Conservation (phyloP, 1,140 invertebrate species). For the Anagrus nilaparvatae region DNA sequence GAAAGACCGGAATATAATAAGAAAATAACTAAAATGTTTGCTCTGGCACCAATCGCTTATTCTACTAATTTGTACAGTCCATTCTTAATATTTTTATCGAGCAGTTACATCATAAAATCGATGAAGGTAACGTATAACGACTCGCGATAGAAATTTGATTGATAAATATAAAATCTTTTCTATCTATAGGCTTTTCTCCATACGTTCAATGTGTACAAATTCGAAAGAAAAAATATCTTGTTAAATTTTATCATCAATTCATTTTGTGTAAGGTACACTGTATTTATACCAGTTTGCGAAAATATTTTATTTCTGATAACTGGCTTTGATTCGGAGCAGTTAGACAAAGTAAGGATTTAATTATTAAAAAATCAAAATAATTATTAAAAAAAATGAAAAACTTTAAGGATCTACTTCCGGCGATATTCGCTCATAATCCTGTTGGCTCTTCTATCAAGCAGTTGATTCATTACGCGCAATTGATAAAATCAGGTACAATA, state of each 20-base stretch:
- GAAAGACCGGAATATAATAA: constrained; percentile 44
- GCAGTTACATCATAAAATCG: neutral
- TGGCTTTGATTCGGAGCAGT: constrained; percentile 7
- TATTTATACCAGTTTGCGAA: constrained; percentile 8
- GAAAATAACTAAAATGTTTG: constrained; percentile 39
- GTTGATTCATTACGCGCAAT: constrained; percentile 12
- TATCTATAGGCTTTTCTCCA: neutral
- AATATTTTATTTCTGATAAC: neutral
- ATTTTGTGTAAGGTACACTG: neutral
- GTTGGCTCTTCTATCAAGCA: constrained; percentile 16
- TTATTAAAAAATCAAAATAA: neutral
- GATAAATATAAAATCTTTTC: neutral
- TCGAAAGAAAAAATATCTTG: neutral
- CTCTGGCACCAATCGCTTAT: constrained; percentile 42
- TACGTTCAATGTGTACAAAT: constrained; percentile 9
- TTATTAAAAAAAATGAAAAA: neutral
- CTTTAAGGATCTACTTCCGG: constrained; percentile 7
- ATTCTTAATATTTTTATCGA: neutral
- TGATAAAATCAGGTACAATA: too few relatives aligned
- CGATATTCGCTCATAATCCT: constrained; percentile 7
- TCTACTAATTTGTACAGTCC: constrained; percentile 13
- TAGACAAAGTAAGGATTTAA: constrained; percentile 9
- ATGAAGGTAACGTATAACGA: neutral
- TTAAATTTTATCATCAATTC: neutral
- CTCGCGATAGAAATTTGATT: neutral